A percentile compares a stretch with the other conserved stretches of the same genome.
Conservation (phyloP, 2,113 vertebrate species). For the Barnardius zonarius region DNA sequence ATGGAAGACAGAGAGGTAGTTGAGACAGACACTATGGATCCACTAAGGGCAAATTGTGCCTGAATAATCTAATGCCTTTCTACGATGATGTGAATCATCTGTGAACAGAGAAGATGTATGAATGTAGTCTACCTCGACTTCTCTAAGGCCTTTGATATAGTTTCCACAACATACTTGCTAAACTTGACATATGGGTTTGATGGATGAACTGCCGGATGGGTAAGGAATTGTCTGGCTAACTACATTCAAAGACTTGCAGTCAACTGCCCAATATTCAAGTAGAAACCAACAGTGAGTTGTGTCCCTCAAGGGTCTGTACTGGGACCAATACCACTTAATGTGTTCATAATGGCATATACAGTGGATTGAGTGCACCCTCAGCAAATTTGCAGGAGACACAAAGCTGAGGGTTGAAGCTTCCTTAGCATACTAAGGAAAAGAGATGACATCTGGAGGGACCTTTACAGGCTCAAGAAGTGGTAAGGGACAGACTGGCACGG, state of each 20-base stretch:
- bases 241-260: background rate
- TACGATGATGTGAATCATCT: background rate
- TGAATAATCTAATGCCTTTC: background rate
- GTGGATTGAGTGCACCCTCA: background rate
- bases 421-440: background rate
- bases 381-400: background rate
- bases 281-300: background rate
- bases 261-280: background rate
- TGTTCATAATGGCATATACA: background rate
- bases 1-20: background rate
- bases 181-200: background rate
- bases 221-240: background rate
- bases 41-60: background rate
- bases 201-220: background rate
- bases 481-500: no score
- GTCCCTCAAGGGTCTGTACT: background rate
- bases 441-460: background rate
- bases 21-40: background rate
- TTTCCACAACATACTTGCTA: background rate
- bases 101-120: background rate
- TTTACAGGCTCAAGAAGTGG: background rate
- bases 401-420: background rate
- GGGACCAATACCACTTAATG: background rate
- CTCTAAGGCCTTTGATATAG: background rate
- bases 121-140: background rate